phyloP scores from a whole-genome alignment of 2,888 invertebrate genomes.

The Leptopilina syphax region DNA sequence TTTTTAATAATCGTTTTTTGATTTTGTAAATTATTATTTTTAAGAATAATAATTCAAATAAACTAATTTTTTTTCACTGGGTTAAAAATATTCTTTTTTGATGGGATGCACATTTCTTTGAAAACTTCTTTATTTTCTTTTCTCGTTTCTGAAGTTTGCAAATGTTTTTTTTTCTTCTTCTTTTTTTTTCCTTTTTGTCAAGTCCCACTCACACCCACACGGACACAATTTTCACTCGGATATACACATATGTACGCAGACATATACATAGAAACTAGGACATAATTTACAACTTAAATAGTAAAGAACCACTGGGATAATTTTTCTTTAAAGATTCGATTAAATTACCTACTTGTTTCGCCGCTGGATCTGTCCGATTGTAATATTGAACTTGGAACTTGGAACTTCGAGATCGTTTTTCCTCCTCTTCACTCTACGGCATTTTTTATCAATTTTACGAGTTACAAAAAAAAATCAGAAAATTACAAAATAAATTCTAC shows the following conservation, averaged over 20 bases:
- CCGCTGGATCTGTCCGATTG: no score
- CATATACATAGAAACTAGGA: conserved; percentile 51
- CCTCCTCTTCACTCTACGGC: conserved; percentile 33
- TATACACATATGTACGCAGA: conserved; percentile 37
- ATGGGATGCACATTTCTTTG: no score
- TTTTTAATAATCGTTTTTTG: no score
- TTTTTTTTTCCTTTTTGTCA: conserved; percentile 9
- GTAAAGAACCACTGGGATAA: conserved; percentile 68
- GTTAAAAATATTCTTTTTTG: no score
- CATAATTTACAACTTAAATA: conserved; percentile 66
- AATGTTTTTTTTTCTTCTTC: not conserved
- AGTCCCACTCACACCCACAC: conserved; percentile 46
- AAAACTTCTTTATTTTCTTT: not conserved
- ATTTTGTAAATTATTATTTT: no score
- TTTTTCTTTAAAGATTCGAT: conserved; percentile 63
- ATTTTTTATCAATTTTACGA: no score
- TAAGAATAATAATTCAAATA: no score
- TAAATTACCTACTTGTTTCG: conserved; percentile 62
- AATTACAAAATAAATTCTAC: no score
- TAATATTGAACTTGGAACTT: conserved; percentile 57
- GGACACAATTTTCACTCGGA: conserved; percentile 10
- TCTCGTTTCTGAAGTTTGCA: not conserved
- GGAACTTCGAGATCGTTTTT: conserved; percentile 56
- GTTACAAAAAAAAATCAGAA: no score
- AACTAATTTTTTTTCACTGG: no score